Conservation (phyloP, 1,140 invertebrate species). For the Drosophila pallidifrons region DNA sequence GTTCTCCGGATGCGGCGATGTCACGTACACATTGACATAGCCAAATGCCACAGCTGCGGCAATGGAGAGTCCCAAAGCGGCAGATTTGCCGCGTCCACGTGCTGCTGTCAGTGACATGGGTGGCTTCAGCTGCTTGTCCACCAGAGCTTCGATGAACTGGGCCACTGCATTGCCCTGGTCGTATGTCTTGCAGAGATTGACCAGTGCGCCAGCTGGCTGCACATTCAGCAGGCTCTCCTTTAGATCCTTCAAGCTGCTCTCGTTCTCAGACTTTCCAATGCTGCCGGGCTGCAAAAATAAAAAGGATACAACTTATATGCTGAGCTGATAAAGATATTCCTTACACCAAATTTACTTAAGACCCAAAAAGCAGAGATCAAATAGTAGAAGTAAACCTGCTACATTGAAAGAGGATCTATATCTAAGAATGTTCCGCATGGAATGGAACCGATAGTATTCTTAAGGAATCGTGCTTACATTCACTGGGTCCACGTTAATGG, state of each 20-base stretch:
- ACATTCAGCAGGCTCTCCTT: slow-evolving; percentile 92
- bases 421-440: too few relatives aligned
- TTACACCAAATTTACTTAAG: too few relatives aligned
- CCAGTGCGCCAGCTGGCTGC: slow-evolving; percentile 95
- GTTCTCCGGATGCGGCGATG: slow-evolving; percentile 99
- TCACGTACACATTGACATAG: slow-evolving; percentile 99
- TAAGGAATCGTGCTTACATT: slow-evolving; percentile 86
- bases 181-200: slow-evolving; percentile 96
- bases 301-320: not conserved
- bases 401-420: too few relatives aligned
- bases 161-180: slow-evolving; percentile 97
- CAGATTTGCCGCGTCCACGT: slow-evolving; percentile 98
- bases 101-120: slow-evolving; percentile 98
- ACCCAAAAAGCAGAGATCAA: too few relatives aligned
- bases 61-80: slow-evolving; percentile 97
- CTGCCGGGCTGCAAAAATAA: slow-evolving; percentile 45
- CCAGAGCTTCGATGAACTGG: slow-evolving; percentile 97
- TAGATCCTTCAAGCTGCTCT: slow-evolving; percentile 88
- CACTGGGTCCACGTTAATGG: slow-evolving; percentile 91
- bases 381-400: too few relatives aligned
- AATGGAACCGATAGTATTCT: too few relatives aligned
- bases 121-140: slow-evolving; percentile 93
- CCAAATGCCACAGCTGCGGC: slow-evolving; percentile 93
- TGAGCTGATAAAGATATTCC: not conserved
- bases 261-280: slow-evolving; percentile 82